Percentiles rank a stretch among this genome's conserved stretches.
Conservation (phyloP, 2,888 invertebrate genomes). For the Lepidocyrtoides sp. region DNA sequence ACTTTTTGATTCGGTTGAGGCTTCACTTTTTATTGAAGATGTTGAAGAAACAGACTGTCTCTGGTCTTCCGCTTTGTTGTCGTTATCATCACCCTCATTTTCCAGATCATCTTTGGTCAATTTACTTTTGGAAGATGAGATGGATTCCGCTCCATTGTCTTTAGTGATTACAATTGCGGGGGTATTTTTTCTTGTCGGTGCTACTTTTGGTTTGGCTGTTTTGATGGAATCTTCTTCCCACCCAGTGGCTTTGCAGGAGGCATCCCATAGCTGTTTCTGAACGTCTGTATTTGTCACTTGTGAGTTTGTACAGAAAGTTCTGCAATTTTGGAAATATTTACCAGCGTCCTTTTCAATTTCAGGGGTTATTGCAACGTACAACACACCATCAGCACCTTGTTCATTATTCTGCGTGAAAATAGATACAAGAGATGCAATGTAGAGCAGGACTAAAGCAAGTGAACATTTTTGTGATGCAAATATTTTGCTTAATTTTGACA, state of each 20-base stretch:
- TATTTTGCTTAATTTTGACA: background rate
- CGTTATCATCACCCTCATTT: slow-evolving; percentile 50
- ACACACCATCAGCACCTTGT: slow-evolving; percentile 93
- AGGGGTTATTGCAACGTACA: slow-evolving; percentile 92
- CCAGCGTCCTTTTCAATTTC: slow-evolving; percentile 92
- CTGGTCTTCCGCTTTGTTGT: background rate
- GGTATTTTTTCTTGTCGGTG: slow-evolving; percentile 52
- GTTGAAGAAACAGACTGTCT: background rate
- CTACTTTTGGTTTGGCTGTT: slow-evolving; percentile 18
- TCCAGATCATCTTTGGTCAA: slow-evolving; percentile 65
- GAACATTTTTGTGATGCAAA: background rate
- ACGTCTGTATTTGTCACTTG: slow-evolving; percentile 89
- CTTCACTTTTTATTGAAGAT: background rate
- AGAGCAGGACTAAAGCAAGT: too few relatives aligned
- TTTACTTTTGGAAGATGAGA: slow-evolving; percentile 63
- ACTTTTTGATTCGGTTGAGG: background rate
- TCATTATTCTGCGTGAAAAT: slow-evolving; percentile 89
- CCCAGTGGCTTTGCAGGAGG: slow-evolving; percentile 88
- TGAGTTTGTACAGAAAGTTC: slow-evolving; percentile 86
- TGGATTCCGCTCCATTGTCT: slow-evolving; percentile 69
- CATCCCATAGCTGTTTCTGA: slow-evolving; percentile 91
- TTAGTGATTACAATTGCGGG: slow-evolving; percentile 74
- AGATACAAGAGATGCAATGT: background rate
- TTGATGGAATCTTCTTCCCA: slow-evolving; percentile 65
- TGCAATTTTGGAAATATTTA: slow-evolving; percentile 93